A percentile compares a stretch with the other conserved stretches of the same genome.
Evolutionary conservation across 2,888 invertebrate species (phyloP).

Genomic region (Xestia xanthographa): DNA sequence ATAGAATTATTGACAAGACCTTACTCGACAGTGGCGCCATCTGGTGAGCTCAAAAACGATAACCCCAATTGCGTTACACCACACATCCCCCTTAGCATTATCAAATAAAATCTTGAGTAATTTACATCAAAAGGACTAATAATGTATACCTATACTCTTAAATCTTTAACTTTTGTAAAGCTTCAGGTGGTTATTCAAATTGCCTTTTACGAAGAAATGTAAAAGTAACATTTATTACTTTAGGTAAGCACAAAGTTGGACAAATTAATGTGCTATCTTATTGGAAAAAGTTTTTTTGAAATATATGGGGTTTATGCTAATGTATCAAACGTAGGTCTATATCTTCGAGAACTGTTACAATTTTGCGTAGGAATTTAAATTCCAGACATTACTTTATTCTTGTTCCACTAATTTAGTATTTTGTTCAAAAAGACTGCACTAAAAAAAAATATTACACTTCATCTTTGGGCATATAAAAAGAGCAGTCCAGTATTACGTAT

Average conservation of each 20-base stretch:
- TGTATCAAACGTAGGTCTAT: slow-evolving; percentile 4
- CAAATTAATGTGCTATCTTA: slow-evolving; percentile 29
- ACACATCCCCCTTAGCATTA: too few relatives aligned
- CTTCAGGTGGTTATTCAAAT: slow-evolving; percentile 18
- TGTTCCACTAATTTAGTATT: neutral
- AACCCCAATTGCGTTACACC: too few relatives aligned
- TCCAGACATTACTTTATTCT: neutral
- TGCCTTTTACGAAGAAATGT: slow-evolving; percentile 1
- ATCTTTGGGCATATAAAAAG: too few relatives aligned
- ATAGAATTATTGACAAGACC: too few relatives aligned
- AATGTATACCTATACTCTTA: too few relatives aligned
- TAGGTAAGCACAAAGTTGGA: neutral
- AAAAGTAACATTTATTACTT: slow-evolving; percentile 16
- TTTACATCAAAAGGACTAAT: too few relatives aligned
- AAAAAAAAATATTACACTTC: too few relatives aligned
- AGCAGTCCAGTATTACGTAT: too few relatives aligned
- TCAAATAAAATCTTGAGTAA: too few relatives aligned
- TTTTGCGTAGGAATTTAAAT: neutral
- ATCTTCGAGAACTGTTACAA: neutral
- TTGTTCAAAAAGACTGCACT: too few relatives aligned
- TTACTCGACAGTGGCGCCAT: too few relatives aligned
- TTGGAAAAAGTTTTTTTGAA: slow-evolving; percentile 35
- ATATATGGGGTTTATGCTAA: slow-evolving; percentile 28
- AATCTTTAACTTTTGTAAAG: neutral
- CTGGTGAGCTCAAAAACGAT: too few relatives aligned